Evolutionary conservation across 2,113 vertebrate species (phyloP).

Genomic region (Xiphophorus couchianus): DNA sequence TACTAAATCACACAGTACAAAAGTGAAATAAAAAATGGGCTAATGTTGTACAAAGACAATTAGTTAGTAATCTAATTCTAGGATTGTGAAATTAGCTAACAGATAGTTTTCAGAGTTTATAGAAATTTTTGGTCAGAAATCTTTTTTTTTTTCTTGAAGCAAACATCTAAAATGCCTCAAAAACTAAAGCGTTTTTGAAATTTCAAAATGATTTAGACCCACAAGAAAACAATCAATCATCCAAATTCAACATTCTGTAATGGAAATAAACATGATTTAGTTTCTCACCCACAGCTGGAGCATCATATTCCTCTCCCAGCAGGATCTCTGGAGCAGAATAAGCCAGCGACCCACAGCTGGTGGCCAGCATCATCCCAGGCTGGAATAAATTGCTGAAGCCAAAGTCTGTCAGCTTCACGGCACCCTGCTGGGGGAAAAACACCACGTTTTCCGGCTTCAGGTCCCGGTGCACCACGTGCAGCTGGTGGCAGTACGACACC

Average conservation of each 20-base stretch:
- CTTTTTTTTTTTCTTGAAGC: neutral
- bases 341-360: constrained; percentile 89
- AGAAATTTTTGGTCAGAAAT: too few species aligned
- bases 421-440: constrained; percentile 87
- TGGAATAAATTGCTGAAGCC: constrained; percentile 91
- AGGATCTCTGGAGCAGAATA: constrained; percentile 90
- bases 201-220: neutral
- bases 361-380: constrained; percentile 87
- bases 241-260: neutral
- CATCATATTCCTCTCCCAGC: constrained; percentile 88
- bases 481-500: constrained; percentile 88
- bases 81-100: neutral
- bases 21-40: neutral
- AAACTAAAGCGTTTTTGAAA: too few species aligned
- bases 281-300: constrained; percentile 87
- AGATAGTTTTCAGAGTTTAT: too few species aligned
- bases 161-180: neutral
- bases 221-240: neutral
- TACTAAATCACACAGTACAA: neutral
- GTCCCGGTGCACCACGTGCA: constrained; percentile 90
- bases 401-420: constrained; percentile 90
- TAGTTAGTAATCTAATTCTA: neutral
- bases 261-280: neutral
- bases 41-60: neutral
- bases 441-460: constrained; percentile 92